Conservation (phyloP, 2,797 vertebrate genomes). For the Sebastes alutus region DNA sequence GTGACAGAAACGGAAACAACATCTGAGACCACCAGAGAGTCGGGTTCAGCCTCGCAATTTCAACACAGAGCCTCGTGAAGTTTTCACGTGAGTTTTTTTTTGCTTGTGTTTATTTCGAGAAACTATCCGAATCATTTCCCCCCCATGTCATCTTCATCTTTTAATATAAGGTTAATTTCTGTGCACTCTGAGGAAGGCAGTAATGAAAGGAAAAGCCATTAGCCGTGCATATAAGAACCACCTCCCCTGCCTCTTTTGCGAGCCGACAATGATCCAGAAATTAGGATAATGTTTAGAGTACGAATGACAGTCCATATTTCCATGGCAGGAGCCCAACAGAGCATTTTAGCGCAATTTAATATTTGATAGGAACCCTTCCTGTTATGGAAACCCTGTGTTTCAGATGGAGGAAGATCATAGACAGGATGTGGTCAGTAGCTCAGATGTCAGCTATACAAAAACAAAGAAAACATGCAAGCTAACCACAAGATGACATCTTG, state of each 20-base stretch:
- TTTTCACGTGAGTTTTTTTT: constrained; percentile 23
- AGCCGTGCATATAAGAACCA: constrained; percentile 49
- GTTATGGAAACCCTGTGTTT: constrained; percentile 59
- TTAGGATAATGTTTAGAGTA: constrained; percentile 72
- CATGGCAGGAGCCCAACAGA: constrained; percentile 66
- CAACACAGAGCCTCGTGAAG: neutral
- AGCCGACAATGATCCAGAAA: constrained; percentile 68
- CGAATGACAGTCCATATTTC: constrained; percentile 68
- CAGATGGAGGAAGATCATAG: neutral
- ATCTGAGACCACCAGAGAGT: constrained; percentile 35
- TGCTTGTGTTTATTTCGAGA: constrained; percentile 12
- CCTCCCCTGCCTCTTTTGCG: constrained; percentile 35
- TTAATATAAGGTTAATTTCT: constrained; percentile 38
- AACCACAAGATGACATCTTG: neutral
- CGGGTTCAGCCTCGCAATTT: neutral
- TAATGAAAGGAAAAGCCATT: constrained; percentile 81
- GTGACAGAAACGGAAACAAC: constrained; percentile 47
- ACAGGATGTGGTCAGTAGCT: constrained; percentile 13
- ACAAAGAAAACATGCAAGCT: constrained; percentile 14
- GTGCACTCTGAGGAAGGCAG: constrained; percentile 59
- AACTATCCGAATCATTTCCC: neutral
- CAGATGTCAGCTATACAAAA: neutral
- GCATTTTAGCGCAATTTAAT: constrained; percentile 67
- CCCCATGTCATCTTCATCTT: constrained; percentile 11
- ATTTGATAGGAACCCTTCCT: constrained; percentile 61